Percentiles rank a stretch among this genome's conserved stretches.
phyloP scores from a whole-genome alignment of 2,113 vertebrate species.

The Sisor rabdophorus region DNA sequence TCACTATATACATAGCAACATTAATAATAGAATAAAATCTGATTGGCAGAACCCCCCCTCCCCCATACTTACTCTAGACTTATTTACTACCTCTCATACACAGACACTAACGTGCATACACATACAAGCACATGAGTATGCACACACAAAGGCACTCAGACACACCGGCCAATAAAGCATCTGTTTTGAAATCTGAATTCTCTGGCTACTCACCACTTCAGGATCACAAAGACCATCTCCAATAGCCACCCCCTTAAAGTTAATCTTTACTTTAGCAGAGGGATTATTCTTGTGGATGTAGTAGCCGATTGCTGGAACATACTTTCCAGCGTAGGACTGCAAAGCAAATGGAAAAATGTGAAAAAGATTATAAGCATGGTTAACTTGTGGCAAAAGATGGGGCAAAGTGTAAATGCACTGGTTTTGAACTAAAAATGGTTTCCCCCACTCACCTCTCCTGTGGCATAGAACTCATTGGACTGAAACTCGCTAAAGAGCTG shows the following conservation, averaged over 20 bases:
- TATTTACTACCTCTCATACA: background rate
- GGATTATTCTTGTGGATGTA: conserved; percentile 79
- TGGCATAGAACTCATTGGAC: conserved; percentile 78
- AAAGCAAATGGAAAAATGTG: background rate
- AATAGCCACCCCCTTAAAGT: conserved; percentile 77
- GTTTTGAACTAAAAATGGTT: background rate
- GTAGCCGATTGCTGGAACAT: conserved; percentile 72
- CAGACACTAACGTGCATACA: background rate
- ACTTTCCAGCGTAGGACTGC: conserved; percentile 79
- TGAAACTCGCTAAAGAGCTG: conserved; percentile 79
- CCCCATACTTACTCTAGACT: too few relatives aligned
- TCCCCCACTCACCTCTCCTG: conserved; percentile 73
- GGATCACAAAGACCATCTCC: conserved; percentile 79
- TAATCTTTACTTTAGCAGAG: conserved; percentile 68
- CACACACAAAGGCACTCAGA: background rate
- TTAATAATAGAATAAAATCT: too few relatives aligned
- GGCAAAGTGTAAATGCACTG: background rate
- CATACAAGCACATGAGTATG: background rate
- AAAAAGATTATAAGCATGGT: background rate
- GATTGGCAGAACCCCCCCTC: too few relatives aligned
- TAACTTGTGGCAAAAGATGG: background rate
- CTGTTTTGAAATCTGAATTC: background rate
- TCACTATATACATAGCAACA: too few relatives aligned
- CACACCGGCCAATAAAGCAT: background rate
- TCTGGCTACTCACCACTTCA: conserved; percentile 65